These are phyloP conservation scores for Drosophila setifemur DNA, from an alignment of 1,140 invertebrate genomes.

Conservation along the genomic window DNA sequence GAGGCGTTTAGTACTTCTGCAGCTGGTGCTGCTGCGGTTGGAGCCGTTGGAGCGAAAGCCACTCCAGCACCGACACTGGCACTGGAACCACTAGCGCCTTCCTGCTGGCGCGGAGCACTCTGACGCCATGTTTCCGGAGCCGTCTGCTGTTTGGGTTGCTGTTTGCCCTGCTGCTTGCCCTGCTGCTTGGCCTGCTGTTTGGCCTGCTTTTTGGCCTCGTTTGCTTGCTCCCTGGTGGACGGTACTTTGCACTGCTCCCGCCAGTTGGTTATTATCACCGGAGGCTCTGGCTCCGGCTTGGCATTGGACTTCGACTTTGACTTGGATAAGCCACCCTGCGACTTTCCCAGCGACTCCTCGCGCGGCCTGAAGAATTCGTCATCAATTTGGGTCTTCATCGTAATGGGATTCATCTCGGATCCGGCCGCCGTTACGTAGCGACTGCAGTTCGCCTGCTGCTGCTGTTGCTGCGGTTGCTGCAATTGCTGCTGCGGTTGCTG, in stretches of 20 bases:
- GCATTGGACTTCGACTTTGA: background rate
- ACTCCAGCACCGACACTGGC: no score
- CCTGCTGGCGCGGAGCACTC: background rate
- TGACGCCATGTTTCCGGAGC: conserved; percentile 5
- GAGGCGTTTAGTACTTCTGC: background rate
- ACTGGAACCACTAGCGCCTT: background rate
- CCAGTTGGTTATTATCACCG: background rate
- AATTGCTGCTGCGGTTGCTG: no score
- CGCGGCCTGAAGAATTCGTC: conserved; percentile 39
- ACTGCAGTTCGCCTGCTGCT: conserved; percentile 5
- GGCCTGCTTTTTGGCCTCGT: background rate
- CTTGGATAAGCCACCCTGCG: no score
- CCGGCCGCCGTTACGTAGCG: conserved; percentile 41
- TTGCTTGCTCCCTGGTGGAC: background rate
- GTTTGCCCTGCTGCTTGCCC: background rate
- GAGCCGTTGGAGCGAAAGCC: no score
- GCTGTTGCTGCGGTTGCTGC: no score
- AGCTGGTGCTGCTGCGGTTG: background rate
- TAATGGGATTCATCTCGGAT: conserved; percentile 19
- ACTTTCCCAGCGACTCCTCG: no score
- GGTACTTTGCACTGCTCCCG: background rate
- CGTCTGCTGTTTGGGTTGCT: background rate
- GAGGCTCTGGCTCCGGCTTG: background rate
- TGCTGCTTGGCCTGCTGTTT: background rate
- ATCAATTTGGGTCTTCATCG: conserved; percentile 46